Evolutionary conservation across 2,113 vertebrate genomes (phyloP).

Genomic region (Lophochroa leadbeateri): DNA sequence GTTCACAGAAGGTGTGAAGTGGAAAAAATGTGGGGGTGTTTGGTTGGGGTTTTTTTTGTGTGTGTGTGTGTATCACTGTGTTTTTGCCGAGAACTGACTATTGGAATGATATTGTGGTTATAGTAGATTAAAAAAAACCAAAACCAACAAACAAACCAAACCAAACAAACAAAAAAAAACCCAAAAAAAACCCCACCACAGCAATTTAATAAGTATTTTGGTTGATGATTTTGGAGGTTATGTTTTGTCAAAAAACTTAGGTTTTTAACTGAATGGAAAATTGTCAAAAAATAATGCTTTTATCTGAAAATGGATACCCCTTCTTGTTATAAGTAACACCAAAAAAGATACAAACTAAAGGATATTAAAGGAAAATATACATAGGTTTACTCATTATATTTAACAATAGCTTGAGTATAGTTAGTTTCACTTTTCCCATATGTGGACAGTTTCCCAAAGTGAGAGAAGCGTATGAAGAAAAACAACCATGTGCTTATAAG

Average conservation of each 20-base stretch:
- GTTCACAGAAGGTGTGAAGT: not conserved
- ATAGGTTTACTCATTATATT: not conserved
- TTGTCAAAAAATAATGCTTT: not conserved
- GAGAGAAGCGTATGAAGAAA: conserved; percentile 5
- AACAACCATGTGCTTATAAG: not conserved
- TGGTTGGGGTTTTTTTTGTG: not conserved
- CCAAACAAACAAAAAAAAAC: not conserved
- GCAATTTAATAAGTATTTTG: not conserved
- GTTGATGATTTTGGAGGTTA: not conserved
- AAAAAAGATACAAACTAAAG: not conserved
- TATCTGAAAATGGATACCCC: not conserved
- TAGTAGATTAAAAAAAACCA: not conserved
- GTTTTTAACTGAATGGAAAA: not conserved
- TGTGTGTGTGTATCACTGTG: not conserved
- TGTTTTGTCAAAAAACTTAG: not conserved
- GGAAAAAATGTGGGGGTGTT: not conserved
- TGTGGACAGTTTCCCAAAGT: not conserved
- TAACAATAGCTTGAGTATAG: not conserved
- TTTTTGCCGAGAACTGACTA: not conserved
- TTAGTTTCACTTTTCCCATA: not conserved
- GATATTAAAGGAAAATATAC: not conserved
- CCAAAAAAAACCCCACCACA: fast-evolving
- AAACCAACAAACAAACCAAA: not conserved
- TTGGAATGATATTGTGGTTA: not conserved
- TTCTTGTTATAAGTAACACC: not conserved